Conservation (phyloP, 2,888 invertebrate genomes). For the Epistrophe eligans region DNA sequence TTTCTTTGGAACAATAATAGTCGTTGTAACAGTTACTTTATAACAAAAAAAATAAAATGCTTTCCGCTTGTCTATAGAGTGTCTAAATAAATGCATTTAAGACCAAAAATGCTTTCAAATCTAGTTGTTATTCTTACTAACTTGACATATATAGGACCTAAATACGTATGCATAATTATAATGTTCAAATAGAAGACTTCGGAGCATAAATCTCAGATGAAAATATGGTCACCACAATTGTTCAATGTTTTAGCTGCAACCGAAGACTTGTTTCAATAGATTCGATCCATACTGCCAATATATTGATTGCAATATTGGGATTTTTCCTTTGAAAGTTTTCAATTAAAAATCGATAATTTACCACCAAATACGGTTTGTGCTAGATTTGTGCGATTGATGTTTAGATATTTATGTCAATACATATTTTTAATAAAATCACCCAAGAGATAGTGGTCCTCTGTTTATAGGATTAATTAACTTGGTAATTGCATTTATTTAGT, state of each 20-base stretch:
- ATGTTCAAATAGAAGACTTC: too few relatives aligned
- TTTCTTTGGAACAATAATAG: too few relatives aligned
- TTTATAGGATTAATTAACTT: slow-evolving; percentile 12
- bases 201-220: neutral
- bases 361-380: slow-evolving; percentile 56
- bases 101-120: too few relatives aligned
- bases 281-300: neutral
- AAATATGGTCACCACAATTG: slow-evolving; percentile 7
- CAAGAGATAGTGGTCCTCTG: slow-evolving; percentile 28
- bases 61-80: too few relatives aligned
- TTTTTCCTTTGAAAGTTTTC: slow-evolving; percentile 45
- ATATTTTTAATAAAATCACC: slow-evolving; percentile 28
- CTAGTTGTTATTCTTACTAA: too few relatives aligned
- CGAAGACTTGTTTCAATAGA: neutral
- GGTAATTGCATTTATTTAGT: slow-evolving; percentile 3
- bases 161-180: too few relatives aligned
- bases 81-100: too few relatives aligned
- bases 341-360: slow-evolving; percentile 57
- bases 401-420: slow-evolving; percentile 12
- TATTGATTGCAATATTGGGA: neutral
- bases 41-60: too few relatives aligned
- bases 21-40: too few relatives aligned
- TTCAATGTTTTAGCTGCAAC: neutral
- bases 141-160: too few relatives aligned
- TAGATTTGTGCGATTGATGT: slow-evolving; percentile 23